phyloP scores from a whole-genome alignment of 2,888 invertebrate species.

The Philopedon plagiatum region DNA sequence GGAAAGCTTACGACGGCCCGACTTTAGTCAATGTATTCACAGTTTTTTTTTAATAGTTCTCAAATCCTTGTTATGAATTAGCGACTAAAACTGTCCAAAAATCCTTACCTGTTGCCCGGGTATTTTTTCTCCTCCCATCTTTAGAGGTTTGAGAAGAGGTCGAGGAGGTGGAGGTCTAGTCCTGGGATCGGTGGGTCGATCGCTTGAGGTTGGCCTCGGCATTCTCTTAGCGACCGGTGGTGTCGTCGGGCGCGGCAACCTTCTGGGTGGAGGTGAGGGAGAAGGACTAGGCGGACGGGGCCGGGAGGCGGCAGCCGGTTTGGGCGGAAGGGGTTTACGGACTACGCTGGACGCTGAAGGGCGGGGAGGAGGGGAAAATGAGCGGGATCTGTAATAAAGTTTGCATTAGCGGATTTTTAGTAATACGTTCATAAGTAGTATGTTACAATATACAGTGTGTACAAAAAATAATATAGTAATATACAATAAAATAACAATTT shows the following conservation, averaged over 20 bases:
- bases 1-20: no score
- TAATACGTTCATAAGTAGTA: no score
- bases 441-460: no score
- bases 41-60: no score
- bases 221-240: slow-evolving; percentile 66
- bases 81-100: no score
- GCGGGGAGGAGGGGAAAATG: slow-evolving; percentile 73
- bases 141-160: slow-evolving; percentile 68
- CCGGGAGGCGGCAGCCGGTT: slow-evolving; percentile 68
- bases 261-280: slow-evolving; percentile 71
- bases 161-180: slow-evolving; percentile 73
- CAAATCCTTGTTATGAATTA: no score
- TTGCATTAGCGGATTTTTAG: no score
- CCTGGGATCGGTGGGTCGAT: slow-evolving; percentile 69
- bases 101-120: slow-evolving; percentile 52
- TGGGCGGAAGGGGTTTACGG: slow-evolving; percentile 65
- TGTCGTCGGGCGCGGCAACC: slow-evolving; percentile 70
- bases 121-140: slow-evolving; percentile 32
- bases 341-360: slow-evolving; percentile 58
- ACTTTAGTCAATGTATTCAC: no score
- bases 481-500: no score
- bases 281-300: slow-evolving; percentile 69
- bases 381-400: slow-evolving; percentile 70
- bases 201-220: slow-evolving; percentile 58
- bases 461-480: no score